These are phyloP conservation scores for Pluvialis apricaria DNA, from an alignment of 2,113 vertebrate genomes.

Conservation along the genomic window DNA sequence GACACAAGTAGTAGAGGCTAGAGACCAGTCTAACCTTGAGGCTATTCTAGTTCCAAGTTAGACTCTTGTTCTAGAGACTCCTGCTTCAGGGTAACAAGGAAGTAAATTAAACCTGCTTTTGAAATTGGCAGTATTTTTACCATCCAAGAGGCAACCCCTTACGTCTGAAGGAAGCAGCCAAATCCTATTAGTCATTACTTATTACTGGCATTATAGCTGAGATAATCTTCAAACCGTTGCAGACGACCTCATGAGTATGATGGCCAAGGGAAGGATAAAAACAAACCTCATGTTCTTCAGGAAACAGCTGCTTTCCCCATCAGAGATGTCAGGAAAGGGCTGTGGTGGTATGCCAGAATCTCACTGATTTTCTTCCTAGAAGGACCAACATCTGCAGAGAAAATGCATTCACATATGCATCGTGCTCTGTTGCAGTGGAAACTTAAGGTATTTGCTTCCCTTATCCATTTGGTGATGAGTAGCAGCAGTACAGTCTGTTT, in stretches of 20 bases:
- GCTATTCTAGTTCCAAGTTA: neutral
- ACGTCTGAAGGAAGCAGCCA: neutral
- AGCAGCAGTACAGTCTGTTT: neutral
- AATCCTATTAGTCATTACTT: neutral
- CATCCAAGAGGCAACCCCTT: neutral
- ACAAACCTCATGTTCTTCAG: neutral
- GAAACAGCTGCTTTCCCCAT: neutral
- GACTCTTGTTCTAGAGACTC: neutral
- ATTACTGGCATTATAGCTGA: neutral
- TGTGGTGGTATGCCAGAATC: neutral
- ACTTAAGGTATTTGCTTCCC: neutral
- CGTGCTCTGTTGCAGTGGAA: neutral
- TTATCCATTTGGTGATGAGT: neutral
- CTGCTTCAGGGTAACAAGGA: neutral
- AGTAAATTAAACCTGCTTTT: neutral
- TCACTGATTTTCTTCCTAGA: neutral
- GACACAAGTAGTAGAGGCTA: neutral
- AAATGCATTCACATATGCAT: neutral
- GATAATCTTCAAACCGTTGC: neutral
- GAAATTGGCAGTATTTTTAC: neutral
- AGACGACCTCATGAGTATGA: neutral
- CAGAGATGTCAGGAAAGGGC: neutral
- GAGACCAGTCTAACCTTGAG: neutral
- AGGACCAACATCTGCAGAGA: neutral
- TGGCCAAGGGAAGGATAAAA: neutral